Conservation (phyloP, 2,888 invertebrate genomes). For the Halictus quadricinctus region DNA sequence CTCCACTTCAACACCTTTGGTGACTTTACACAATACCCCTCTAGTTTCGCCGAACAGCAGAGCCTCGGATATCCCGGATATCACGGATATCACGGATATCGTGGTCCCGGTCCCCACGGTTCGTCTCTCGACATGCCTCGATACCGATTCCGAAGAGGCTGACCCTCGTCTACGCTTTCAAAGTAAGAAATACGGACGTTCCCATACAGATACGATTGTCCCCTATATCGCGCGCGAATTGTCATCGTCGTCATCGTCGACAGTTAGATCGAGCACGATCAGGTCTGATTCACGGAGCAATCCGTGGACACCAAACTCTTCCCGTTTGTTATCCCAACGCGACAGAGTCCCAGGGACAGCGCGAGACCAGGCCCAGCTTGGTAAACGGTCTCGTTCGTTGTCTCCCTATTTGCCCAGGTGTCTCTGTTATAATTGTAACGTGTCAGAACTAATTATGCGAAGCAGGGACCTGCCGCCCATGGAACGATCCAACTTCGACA, state of each 20-base stretch:
- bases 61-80: conserved; percentile 30
- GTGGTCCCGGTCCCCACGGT: conserved; percentile 40
- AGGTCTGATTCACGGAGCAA: background rate
- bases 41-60: conserved; percentile 69
- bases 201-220: conserved; percentile 76
- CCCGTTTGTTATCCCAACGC: conserved; percentile 33
- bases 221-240: conserved; percentile 76
- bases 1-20: conserved; percentile 60
- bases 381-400: conserved; percentile 45
- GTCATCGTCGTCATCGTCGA: conserved; percentile 36
- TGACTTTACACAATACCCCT: conserved; percentile 73
- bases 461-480: conserved; percentile 74
- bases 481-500: conserved; percentile 76
- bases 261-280: conserved; percentile 27
- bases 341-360: conserved; percentile 20
- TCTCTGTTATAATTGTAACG: conserved; percentile 78
- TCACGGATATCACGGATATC: conserved; percentile 35
- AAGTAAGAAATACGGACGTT: conserved; percentile 76
- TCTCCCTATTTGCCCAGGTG: conserved; percentile 59
- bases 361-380: background rate
- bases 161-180: conserved; percentile 18
- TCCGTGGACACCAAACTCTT: conserved; percentile 21
- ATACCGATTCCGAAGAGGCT: conserved; percentile 6
- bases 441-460: conserved; percentile 75
- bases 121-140: conserved; percentile 33